These are phyloP conservation scores for Athetis lepigone DNA, from an alignment of 2,888 invertebrate species.

Conservation along the genomic window DNA sequence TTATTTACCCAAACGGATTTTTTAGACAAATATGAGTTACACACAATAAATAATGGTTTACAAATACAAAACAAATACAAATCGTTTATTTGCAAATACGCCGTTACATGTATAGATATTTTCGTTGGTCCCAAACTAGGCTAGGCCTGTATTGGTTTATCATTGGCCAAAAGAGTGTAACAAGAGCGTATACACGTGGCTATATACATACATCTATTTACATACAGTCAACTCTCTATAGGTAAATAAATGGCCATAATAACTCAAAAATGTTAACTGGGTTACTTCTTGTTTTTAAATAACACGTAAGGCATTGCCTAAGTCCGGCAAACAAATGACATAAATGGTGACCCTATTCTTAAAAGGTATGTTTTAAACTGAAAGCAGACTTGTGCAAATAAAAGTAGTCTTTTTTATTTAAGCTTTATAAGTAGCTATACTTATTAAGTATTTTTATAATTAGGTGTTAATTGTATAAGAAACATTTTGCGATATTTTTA, in stretches of 20 bases:
- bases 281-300: slow-evolving; percentile 18
- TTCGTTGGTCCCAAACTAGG: no score
- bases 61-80: no score
- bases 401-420: not conserved
- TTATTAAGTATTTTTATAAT: not conserved
- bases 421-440: not conserved
- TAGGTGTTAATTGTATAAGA: not conserved
- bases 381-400: slow-evolving; percentile 8
- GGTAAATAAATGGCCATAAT: slow-evolving; percentile 14
- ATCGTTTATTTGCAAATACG: no score
- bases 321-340: slow-evolving; percentile 45
- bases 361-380: slow-evolving; percentile 34
- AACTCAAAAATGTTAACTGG: slow-evolving; percentile 5
- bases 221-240: not conserved
- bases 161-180: not conserved
- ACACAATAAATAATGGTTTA: no score
- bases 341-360: slow-evolving; percentile 60
- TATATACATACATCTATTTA: not conserved
- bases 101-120: no score
- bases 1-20: no score
- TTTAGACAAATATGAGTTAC: no score
- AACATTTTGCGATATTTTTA: no score
- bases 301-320: slow-evolving; percentile 19
- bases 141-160: no score
- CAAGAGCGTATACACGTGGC: not conserved